Evolutionary conservation across 2,797 vertebrate species (phyloP).

Genomic region (Taenioides sp.): DNA sequence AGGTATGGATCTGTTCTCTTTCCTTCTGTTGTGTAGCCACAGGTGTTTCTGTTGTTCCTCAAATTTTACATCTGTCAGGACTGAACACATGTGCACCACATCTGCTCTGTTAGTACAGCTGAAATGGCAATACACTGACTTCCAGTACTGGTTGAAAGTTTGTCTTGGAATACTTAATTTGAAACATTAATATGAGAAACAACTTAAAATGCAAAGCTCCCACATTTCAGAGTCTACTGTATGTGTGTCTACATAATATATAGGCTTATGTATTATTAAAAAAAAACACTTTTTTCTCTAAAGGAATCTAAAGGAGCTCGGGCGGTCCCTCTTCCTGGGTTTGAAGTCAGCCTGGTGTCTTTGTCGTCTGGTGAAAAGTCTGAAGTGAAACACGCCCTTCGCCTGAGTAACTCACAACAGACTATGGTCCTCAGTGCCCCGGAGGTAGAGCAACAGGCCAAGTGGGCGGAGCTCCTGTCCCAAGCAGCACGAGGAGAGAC

Average conservation of each 20-base stretch:
- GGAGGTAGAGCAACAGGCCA: conserved; percentile 80
- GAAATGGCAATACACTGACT: not conserved
- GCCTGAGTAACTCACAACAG: conserved; percentile 82
- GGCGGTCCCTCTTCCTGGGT: conserved; percentile 81
- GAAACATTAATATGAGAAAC: not conserved
- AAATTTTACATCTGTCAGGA: conserved; percentile 25
- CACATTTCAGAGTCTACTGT: not conserved
- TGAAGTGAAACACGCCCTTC: conserved; percentile 77
- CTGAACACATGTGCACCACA: conserved; percentile 29
- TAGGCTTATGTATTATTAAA: not conserved
- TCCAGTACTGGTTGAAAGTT: not conserved
- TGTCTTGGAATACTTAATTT: not conserved
- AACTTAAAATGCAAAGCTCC: not conserved
- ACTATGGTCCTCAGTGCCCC: conserved; percentile 81
- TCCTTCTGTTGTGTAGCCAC: conserved; percentile 5
- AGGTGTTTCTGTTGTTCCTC: conserved; percentile 12
- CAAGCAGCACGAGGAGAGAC: conserved; percentile 73
- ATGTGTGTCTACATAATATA: not conserved
- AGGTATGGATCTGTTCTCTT: conserved; percentile 72
- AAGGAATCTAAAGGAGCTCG: conserved; percentile 74
- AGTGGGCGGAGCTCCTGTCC: conserved; percentile 84
- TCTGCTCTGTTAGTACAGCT: conserved; percentile 11
- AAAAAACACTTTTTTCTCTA: too few relatives aligned
- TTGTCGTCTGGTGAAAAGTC: conserved; percentile 72
- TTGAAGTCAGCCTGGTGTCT: conserved; percentile 67